These are phyloP conservation scores for Bibio marci DNA, from an alignment of 2,888 invertebrate species.

Conservation along the genomic window DNA sequence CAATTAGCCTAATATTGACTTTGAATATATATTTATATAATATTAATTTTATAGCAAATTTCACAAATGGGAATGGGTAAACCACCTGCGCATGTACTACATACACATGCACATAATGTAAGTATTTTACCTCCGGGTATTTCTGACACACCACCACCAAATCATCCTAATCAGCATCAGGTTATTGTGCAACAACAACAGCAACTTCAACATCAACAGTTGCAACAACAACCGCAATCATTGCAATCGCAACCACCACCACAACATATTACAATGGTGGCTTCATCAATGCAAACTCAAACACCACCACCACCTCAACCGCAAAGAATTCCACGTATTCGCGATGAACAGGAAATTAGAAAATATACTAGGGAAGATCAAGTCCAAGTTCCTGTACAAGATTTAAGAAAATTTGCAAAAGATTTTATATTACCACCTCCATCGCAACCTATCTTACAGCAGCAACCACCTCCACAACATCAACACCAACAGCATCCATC, in stretches of 20 bases:
- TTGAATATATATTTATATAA: no score
- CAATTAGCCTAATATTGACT: no score
- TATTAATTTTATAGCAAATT: constrained; percentile 2
- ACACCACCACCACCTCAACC: constrained; percentile 19
- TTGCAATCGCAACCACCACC: constrained; percentile 7
- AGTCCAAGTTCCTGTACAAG: constrained; percentile 21
- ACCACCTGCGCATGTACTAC: constrained; percentile 17
- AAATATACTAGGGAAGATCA: no score
- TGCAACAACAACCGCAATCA: not conserved
- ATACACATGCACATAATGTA: constrained; percentile 14
- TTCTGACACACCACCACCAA: constrained; percentile 1
- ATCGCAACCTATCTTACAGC: constrained; percentile 15
- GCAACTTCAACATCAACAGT: constrained; percentile 1
- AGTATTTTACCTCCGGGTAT: constrained; percentile 7
- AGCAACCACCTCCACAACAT: not conserved
- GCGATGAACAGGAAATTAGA: constrained; percentile 18
- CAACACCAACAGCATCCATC: no score
- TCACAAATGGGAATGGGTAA: constrained; percentile 16
- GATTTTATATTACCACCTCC: constrained; percentile 53
- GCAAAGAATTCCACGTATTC: constrained; percentile 21
- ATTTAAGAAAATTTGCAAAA: constrained; percentile 60
- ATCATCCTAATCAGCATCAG: constrained; percentile 1
- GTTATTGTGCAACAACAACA: constrained; percentile 5
- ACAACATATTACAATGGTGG: constrained; percentile 7
- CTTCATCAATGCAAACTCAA: constrained; percentile 6